Evolutionary conservation across 2,113 vertebrate species (phyloP), one percentile per base, ranked within the genome.

Genomic region (Bagarius yarrelli): DNA sequence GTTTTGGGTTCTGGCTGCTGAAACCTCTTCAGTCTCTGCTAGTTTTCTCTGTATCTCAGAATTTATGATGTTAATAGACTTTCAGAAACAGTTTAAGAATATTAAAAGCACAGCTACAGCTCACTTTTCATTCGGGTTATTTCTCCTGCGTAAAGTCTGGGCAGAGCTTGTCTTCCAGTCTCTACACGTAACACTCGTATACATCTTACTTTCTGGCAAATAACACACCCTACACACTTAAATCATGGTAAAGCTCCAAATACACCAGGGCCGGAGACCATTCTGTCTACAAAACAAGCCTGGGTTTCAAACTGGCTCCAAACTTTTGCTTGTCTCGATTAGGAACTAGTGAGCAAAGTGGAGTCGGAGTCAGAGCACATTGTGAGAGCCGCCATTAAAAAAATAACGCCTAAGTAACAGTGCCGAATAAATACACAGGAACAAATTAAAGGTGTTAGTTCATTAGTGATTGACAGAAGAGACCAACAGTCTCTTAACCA

Each of bases 11-110:
- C 80, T 21, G 86, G 87, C 87, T 88, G 89, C 88, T 30, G n/a
- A 86, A 80, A 84, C 85, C 87, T 83, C 89, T 89, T 91, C 87
- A 1, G 50, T 72, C 47, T 72, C 50, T 32, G 87, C 88, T 88
- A 84, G 86, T 70, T 59, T 88, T 86, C 87, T 36, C 78, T 86
- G 6, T 91, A 91, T 93, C 91, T 90, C 88, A 85, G 84, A 83
- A 90, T 90, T 89, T 87, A 18, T 78, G 86, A 91, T 92, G 92
- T 93, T 92, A 92, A 93, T 92, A 92, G 90, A 91, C 90, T 90
- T 83, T 50, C 89, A 80, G 83, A 82, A 90, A 89, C 88, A 87
- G 90, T 90, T 89, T 82, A 69, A 60, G 70, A 88, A 84, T 88
- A 84, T 87, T 83, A 83, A 87, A 82, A 79, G 25, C 72, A 75